Evolutionary conservation across 2,888 invertebrate species (phyloP), one percentile per base, ranked within the genome.

Genomic region (Muschampia plurimacula): DNA sequence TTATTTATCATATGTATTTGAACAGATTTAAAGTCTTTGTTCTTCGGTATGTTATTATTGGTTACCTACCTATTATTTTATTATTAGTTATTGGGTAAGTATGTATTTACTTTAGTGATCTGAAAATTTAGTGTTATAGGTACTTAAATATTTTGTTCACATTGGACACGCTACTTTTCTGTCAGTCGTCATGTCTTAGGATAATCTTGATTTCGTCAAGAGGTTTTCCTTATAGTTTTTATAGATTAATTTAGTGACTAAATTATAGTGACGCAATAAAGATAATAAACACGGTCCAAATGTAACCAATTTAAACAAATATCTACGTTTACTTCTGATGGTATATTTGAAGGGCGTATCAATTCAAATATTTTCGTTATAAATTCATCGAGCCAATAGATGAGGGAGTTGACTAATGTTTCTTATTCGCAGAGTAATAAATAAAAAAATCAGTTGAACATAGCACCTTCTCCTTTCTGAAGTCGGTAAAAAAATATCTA

Each of bases 361-460:
- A 62, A 62, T 62, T 63, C 44, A 22, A 22, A 63, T 63, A 63
- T 63, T 63, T 44, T 63, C 44, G 12, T 44, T 63, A 63, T 44
- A 44, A 44, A 41, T 44, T 44, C 15, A 28, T 63, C 44, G 22
- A 44, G 10, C 44, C 12, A 13, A n/a, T 15, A 13, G 39, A 55
- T 59, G 62, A 28, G 41, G 63, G 41, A 8, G 63, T 36, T 36
- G 60, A 36, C 41, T 41, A 41, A n/a, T n/a, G 41, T 62, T 32
- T 59, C 32, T 36, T 36, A 12, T 57, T 28, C 9, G 22, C 28
- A 28, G 10, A 28, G 22, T 55, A 55, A 49, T 10, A 49, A 39
- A 39, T 2, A 7, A 39, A 6, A 39, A 49, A 49, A 49, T 49
- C 8, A 7, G 8, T 49, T 4, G 6, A 52, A n/a, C 52, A 52